phyloP scores from a whole-genome alignment of 2,797 vertebrate species.

The Poecilia velifera region DNA sequence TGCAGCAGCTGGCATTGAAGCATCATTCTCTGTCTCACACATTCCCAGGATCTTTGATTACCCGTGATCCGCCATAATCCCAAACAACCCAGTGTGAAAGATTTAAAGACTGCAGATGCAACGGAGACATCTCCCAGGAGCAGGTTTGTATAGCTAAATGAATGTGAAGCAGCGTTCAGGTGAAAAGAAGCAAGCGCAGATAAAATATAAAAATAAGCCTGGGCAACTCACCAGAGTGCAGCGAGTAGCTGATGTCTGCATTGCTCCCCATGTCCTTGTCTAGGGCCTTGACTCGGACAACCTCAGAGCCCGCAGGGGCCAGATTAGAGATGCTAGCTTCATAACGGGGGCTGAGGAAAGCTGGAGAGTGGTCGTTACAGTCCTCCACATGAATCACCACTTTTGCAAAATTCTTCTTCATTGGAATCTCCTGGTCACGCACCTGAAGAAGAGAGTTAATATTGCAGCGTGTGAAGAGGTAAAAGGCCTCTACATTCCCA shows the following conservation, averaged over 20 bases:
- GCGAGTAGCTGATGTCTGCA: constrained; percentile 87
- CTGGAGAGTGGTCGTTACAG: constrained; percentile 90
- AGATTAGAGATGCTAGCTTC: constrained; percentile 83
- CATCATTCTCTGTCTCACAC: background rate
- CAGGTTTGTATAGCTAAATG: constrained; percentile 5
- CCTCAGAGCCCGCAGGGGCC: constrained; percentile 80
- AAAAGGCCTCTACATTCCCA: background rate
- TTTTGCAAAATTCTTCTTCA: constrained; percentile 92
- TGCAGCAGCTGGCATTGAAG: background rate
- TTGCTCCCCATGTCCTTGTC: constrained; percentile 91
- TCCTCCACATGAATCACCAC: constrained; percentile 87
- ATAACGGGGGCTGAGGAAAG: constrained; percentile 86
- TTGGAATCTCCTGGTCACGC: constrained; percentile 93
- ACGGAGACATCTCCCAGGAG: background rate
- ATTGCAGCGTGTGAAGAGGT: background rate
- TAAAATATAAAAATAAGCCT: constrained; percentile 19
- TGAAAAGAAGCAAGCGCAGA: constrained; percentile 4
- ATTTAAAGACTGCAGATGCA: background rate
- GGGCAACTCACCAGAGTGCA: constrained; percentile 87
- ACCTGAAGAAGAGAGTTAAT: constrained; percentile 78
- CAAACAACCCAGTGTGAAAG: constrained; percentile 5
- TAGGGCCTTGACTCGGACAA: constrained; percentile 88
- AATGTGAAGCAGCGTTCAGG: constrained; percentile 18
- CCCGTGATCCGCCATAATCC: constrained; percentile 9
- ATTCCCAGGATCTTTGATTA: constrained; percentile 13